These are phyloP conservation scores for Pogonocherus hispidulus DNA, from an alignment of 2,888 invertebrate species.

Conservation along the genomic window DNA sequence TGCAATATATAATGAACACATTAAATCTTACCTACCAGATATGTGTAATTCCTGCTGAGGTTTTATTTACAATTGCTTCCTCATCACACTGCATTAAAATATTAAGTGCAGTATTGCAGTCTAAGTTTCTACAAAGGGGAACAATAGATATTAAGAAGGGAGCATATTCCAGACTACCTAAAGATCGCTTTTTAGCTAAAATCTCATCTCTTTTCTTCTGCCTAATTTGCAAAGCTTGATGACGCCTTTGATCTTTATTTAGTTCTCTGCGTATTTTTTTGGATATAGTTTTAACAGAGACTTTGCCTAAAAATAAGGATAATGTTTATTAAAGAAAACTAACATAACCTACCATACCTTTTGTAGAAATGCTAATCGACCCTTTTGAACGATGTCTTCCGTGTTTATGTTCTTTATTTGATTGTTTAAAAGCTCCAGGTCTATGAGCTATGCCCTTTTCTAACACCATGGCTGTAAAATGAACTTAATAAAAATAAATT, in stretches of 20 bases:
- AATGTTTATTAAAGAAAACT: background rate
- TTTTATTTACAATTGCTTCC: slow-evolving; percentile 75
- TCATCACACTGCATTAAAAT: slow-evolving; percentile 82
- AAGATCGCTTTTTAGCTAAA: slow-evolving; percentile 80
- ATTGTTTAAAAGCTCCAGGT: slow-evolving; percentile 90
- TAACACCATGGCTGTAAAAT: slow-evolving; percentile 44
- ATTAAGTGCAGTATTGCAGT: slow-evolving; percentile 76
- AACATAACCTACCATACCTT: slow-evolving; percentile 77
- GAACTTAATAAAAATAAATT: background rate
- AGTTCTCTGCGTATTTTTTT: slow-evolving; percentile 78
- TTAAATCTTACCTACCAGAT: slow-evolving; percentile 81
- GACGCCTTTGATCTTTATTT: slow-evolving; percentile 82
- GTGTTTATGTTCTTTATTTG: slow-evolving; percentile 94
- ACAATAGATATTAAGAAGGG: slow-evolving; percentile 81
- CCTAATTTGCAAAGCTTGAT: slow-evolving; percentile 84
- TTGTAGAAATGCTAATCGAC: slow-evolving; percentile 80
- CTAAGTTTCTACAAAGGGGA: slow-evolving; percentile 78
- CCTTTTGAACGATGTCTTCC: slow-evolving; percentile 94
- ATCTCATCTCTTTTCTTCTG: slow-evolving; percentile 88
- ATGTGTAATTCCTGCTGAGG: slow-evolving; percentile 79
- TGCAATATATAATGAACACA: no score
- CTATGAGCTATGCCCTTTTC: slow-evolving; percentile 75
- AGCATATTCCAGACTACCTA: slow-evolving; percentile 80
- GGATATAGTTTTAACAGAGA: slow-evolving; percentile 77
- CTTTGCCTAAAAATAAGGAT: slow-evolving; percentile 76